phyloP scores from a whole-genome alignment of 2,888 invertebrate species.

The Odiellus spinosus region DNA sequence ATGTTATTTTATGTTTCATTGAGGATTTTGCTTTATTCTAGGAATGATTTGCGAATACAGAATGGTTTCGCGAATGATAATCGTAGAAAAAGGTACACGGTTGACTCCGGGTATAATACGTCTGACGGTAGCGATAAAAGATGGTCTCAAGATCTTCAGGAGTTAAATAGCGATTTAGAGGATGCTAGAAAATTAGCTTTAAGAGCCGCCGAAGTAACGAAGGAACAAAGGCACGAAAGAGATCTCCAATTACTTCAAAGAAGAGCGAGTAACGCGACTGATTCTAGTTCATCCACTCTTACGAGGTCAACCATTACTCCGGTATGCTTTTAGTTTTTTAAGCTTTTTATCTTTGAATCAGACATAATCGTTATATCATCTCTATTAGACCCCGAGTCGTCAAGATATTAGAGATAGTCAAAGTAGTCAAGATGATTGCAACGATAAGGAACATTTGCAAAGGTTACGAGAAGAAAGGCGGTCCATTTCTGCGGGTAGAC shows the following conservation, averaged over 20 bases:
- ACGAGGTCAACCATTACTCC: too few species aligned
- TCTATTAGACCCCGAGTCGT: too few species aligned
- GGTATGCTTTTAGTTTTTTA: too few species aligned
- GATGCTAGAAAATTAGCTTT: constrained; percentile 22
- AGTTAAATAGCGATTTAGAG: constrained; percentile 15
- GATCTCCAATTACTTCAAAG: constrained; percentile 8
- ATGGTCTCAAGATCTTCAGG: constrained; percentile 27
- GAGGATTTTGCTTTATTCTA: not conserved
- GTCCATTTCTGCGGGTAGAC: too few species aligned
- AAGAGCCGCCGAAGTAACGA: constrained; percentile 23
- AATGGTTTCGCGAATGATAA: constrained; percentile 22
- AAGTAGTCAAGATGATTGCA: too few species aligned
- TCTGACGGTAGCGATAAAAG: constrained; percentile 48
- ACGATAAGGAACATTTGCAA: too few species aligned
- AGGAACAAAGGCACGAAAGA: constrained; percentile 22
- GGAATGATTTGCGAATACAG: constrained; percentile 15
- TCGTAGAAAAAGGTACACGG: constrained; percentile 51
- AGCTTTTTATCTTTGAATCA: too few species aligned
- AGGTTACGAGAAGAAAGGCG: too few species aligned
- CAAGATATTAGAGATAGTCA: too few species aligned
- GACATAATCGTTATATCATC: too few species aligned
- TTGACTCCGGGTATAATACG: constrained; percentile 79
- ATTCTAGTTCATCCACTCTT: too few species aligned
- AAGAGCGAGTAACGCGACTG: too few species aligned
- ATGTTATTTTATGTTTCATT: not conserved